phyloP scores from a whole-genome alignment of 2,113 vertebrate genomes.

The Podiceps cristatus region DNA sequence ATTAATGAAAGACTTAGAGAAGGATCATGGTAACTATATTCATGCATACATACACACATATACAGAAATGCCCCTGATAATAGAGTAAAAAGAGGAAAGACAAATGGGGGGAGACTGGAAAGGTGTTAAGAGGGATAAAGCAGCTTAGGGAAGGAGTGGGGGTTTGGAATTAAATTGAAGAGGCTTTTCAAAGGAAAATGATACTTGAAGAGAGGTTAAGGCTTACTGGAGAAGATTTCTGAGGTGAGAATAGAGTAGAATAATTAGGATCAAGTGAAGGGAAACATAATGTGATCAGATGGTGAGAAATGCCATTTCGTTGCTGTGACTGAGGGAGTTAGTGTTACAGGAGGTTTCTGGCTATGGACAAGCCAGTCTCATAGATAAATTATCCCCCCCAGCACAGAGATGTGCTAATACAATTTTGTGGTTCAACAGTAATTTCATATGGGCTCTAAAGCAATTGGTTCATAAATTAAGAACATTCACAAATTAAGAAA shows the following conservation, averaged over 20 bases:
- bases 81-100: background rate
- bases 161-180: conserved; percentile 16
- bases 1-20: background rate
- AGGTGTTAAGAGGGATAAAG: background rate
- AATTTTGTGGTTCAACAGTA: background rate
- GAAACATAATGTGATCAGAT: conserved; percentile 12
- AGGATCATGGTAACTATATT: background rate
- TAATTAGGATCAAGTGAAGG: conserved; percentile 50
- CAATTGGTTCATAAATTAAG: background rate
- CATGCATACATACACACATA: background rate
- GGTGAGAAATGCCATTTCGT: background rate
- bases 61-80: background rate
- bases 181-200: conserved; percentile 9
- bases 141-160: background rate
- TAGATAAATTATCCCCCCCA: background rate
- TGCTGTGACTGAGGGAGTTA: conserved; percentile 1
- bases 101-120: background rate
- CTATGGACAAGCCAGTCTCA: background rate
- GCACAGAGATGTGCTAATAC: background rate
- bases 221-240: conserved; percentile 8
- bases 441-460: background rate
- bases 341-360: background rate
- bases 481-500: background rate
- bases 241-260: conserved; percentile 6
- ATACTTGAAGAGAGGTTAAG: conserved; percentile 11